A percentile compares a stretch with the other conserved stretches of the same genome.
Evolutionary conservation across 2,888 invertebrate species (phyloP).

Genomic region (Halictus quadricinctus): DNA sequence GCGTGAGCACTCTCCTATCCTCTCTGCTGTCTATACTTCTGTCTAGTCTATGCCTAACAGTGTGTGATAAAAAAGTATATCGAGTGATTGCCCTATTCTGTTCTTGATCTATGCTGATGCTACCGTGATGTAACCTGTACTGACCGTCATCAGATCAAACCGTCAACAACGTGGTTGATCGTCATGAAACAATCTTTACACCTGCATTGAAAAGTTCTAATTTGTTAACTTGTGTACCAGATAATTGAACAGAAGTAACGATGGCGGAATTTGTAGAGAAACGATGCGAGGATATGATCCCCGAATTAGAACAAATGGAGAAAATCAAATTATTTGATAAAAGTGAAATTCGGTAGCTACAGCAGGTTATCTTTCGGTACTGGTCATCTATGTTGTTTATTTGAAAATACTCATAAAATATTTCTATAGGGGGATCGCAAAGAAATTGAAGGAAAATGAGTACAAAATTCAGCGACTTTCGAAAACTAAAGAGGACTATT

Average conservation of each 20-base stretch:
- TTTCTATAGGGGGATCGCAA: constrained; percentile 85
- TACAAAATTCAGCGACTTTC: constrained; percentile 88
- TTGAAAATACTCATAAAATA: not conserved
- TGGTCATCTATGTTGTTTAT: not conserved
- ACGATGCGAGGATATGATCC: constrained; percentile 90
- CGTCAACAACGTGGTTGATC: not conserved
- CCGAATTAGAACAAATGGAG: constrained; percentile 91
- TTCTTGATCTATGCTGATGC: not conserved
- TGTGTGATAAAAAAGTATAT: not conserved
- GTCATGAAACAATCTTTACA: not conserved
- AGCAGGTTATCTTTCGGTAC: constrained; percentile 16
- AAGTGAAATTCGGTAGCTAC: constrained; percentile 87
- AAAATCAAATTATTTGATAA: constrained; percentile 87
- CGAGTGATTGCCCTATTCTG: not conserved
- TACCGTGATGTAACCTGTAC: not conserved
- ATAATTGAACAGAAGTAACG: constrained; percentile 24
- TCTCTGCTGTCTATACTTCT: not conserved
- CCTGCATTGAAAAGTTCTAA: not conserved
- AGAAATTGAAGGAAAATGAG: constrained; percentile 88
- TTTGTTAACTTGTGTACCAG: not conserved
- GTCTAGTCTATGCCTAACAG: not conserved
- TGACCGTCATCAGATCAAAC: not conserved
- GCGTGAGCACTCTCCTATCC: no score
- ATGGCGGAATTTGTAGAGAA: constrained; percentile 94
- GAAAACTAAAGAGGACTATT: constrained; percentile 88